Percentiles rank a stretch among this genome's conserved stretches.
Conservation (phyloP, 1,140 invertebrate species). For the Rhopalosiphum padi region DNA sequence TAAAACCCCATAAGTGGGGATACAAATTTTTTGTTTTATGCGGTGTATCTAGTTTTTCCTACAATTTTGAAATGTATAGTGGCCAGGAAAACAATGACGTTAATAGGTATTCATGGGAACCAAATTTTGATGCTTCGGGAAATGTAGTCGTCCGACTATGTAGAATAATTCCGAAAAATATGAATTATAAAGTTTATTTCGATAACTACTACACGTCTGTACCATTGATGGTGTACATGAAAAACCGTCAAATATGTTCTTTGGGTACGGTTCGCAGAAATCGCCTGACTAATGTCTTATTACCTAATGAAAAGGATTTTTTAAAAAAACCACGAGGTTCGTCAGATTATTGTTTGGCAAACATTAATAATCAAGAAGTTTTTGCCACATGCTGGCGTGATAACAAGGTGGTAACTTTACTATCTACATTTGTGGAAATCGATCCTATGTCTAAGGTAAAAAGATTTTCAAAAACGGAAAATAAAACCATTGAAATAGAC, state of each 20-base stretch:
- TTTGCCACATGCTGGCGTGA: slow-evolving; percentile 60
- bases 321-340: slow-evolving; percentile 55
- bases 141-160: slow-evolving; percentile 59
- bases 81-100: slow-evolving; percentile 59
- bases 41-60: slow-evolving; percentile 63
- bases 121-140: slow-evolving; percentile 58
- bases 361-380: slow-evolving; percentile 56
- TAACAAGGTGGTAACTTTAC: slow-evolving; percentile 64
- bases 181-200: slow-evolving; percentile 60
- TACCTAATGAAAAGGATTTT: slow-evolving; percentile 59
- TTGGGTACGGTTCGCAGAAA: slow-evolving; percentile 60
- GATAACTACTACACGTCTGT: slow-evolving; percentile 60
- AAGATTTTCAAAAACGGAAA: slow-evolving; percentile 60
- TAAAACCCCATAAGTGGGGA: slow-evolving; percentile 58
- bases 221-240: slow-evolving; percentile 59
- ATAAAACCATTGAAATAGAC: slow-evolving; percentile 40
- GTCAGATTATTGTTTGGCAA: slow-evolving; percentile 11
- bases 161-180: slow-evolving; percentile 57
- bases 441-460: slow-evolving; percentile 62
- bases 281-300: slow-evolving; percentile 60
- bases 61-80: slow-evolving; percentile 63
- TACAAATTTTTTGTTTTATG: slow-evolving; percentile 62
- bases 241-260: slow-evolving; percentile 59
- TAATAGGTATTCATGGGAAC: slow-evolving; percentile 47
- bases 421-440: slow-evolving; percentile 63